These are phyloP conservation scores for Lasiurus cinereus DNA, from an alignment of 2,113 vertebrate species.

Conservation along the genomic window DNA sequence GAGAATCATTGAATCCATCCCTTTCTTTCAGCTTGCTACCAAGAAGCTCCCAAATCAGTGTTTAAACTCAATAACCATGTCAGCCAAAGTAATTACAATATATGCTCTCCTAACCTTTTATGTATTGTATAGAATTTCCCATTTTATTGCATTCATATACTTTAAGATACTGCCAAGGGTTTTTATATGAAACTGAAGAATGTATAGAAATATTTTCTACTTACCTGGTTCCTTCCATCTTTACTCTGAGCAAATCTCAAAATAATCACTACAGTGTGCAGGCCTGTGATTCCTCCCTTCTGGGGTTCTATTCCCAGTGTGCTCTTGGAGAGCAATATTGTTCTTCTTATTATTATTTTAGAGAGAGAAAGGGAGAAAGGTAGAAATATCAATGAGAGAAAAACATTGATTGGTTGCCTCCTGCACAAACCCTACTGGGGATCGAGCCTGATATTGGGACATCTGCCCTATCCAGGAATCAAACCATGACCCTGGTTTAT, in stretches of 20 bases:
- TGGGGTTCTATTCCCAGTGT: neutral
- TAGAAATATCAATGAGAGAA: too few relatives aligned
- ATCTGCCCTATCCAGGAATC: too few relatives aligned
- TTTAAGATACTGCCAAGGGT: neutral
- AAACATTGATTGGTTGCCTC: too few relatives aligned
- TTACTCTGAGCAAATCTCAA: constrained; percentile 9
- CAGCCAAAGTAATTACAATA: neutral
- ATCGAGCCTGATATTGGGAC: too few relatives aligned
- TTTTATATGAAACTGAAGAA: neutral
- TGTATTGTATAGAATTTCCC: neutral
- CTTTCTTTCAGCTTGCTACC: neutral
- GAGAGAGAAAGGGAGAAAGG: too few relatives aligned
- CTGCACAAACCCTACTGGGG: too few relatives aligned
- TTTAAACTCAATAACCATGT: neutral
- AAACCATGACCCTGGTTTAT: too few relatives aligned
- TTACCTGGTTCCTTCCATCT: neutral
- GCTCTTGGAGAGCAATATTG: neutral
- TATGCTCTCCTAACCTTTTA: neutral
- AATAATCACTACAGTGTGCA: neutral
- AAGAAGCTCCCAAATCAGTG: neutral
- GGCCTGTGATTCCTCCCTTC: neutral
- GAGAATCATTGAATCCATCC: neutral
- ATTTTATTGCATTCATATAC: neutral
- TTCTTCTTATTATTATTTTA: neutral
- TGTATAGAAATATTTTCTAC: neutral